Conservation (phyloP, 2,113 vertebrate species). For the Mesembrinibis cayennensis region DNA sequence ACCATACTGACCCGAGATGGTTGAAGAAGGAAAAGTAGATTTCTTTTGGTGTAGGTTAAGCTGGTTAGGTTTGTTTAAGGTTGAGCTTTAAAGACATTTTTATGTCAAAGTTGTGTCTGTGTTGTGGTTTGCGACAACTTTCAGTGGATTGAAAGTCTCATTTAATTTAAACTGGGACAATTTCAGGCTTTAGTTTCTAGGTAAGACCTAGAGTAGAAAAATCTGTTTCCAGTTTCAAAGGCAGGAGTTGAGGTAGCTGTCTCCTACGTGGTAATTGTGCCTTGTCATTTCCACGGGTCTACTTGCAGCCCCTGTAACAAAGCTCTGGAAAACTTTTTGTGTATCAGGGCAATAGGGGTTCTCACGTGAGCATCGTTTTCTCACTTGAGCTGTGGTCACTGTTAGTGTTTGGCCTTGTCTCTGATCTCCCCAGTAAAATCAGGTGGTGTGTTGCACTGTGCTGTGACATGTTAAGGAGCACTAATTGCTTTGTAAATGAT, state of each 20-base stretch:
- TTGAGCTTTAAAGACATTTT: neutral
- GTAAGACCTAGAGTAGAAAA: neutral
- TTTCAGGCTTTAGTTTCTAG: neutral
- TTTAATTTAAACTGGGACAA: neutral
- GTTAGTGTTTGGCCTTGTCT: neutral
- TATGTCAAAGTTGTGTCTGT: neutral
- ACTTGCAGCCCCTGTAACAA: too few species aligned
- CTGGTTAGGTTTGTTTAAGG: neutral
- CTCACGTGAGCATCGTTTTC: accelerated
- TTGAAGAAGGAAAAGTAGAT: neutral
- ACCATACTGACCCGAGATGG: neutral
- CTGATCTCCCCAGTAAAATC: neutral
- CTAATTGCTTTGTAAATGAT: neutral
- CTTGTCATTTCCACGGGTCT: neutral
- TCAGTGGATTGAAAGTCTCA: neutral
- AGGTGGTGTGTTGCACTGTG: neutral
- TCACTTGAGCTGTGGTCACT: neutral
- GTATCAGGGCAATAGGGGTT: neutral
- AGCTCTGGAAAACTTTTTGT: neutral
- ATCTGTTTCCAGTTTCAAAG: neutral
- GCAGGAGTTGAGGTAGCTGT: neutral
- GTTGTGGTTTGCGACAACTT: neutral
- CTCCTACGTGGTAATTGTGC: neutral
- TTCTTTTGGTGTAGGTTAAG: neutral
- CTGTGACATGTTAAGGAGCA: neutral